Base-by-base conservation (phyloP, 2,888 invertebrate species). In the Drosophila multiciliata region DNA sequence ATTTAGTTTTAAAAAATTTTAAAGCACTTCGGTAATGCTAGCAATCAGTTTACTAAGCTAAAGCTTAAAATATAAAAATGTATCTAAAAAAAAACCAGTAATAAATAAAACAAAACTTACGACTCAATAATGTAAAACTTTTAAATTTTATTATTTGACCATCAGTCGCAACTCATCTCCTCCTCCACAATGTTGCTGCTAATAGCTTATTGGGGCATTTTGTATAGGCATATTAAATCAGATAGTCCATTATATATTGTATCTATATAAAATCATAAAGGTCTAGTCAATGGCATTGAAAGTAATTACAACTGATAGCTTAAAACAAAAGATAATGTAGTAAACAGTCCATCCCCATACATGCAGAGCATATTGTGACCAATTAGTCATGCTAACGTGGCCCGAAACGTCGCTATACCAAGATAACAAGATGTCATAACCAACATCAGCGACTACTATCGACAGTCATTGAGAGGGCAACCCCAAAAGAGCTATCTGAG, bases 301-400 rank as follows among this genome's bases (percentile, higher is more conserved):
- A 15, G 11, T 49, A 52, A 48, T 48, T 50, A 15, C 53, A 53
- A 50, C 69, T 80, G 83, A 84, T 89, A 84, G 73, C 35, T 54
- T 36, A 58, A 64, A 81, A 26, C 42, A 60, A 59, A 63, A 81
- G 87, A 85, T 87, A 79, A 87, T 81, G 65, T 62, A 78, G 66
- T 86, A 75, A 70, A 61, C 72, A 60, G 54, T 72, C 66, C 45
- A 52, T 17, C 26, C 23, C 32, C 32, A 26, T 38, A 55, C 40
- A 38, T 53, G 20, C 17, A 35, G 36, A 29, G 38, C 59, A 50
- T 59, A 71, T 66, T 63, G 52, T 67, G 58, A 64, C 63, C 76
- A 78, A 84, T 89, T 89, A 84, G 82, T 84, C 89, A 89, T 72
- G 63, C 65, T 50, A 59, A 52, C 42, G 42, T 64, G 68, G 45